Conservation (phyloP, 2,888 invertebrate species). For the Aplocera efformata region DNA sequence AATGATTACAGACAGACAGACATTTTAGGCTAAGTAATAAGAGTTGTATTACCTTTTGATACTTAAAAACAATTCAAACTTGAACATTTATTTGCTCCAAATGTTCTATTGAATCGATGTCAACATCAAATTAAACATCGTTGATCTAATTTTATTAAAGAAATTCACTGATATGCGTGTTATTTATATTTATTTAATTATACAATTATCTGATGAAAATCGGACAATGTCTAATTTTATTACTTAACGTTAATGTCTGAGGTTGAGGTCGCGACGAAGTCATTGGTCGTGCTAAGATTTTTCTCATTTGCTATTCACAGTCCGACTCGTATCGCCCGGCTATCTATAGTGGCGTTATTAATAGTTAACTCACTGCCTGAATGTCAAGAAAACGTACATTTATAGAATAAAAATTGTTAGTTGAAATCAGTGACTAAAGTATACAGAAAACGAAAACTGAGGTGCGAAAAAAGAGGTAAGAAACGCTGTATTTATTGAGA, state of each 20-base stretch:
- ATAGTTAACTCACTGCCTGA: constrained; percentile 51
- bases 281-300: constrained; percentile 52
- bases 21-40: no score
- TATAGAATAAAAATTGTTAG: constrained; percentile 20
- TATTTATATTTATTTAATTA: not conserved
- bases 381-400: constrained; percentile 44
- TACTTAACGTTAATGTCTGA: constrained; percentile 23
- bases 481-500: constrained; percentile 10
- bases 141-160: no score
- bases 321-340: constrained; percentile 51
- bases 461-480: constrained; percentile 17
- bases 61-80: no score
- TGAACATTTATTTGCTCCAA: no score
- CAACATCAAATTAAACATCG: no score
- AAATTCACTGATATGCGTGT: not conserved
- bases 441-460: constrained; percentile 12
- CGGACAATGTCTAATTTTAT: constrained; percentile 13
- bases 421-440: constrained; percentile 9
- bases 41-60: no score
- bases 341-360: constrained; percentile 62
- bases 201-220: constrained; percentile 8
- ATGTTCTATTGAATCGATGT: no score
- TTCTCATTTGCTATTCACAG: constrained; percentile 68
- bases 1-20: no score
- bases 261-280: constrained; percentile 37